A percentile compares a stretch with the other conserved stretches of the same genome.
phyloP scores from a whole-genome alignment of 30 jellyfish, hydroid and myxozoan species.

The Rhopilema esculentum region DNA sequence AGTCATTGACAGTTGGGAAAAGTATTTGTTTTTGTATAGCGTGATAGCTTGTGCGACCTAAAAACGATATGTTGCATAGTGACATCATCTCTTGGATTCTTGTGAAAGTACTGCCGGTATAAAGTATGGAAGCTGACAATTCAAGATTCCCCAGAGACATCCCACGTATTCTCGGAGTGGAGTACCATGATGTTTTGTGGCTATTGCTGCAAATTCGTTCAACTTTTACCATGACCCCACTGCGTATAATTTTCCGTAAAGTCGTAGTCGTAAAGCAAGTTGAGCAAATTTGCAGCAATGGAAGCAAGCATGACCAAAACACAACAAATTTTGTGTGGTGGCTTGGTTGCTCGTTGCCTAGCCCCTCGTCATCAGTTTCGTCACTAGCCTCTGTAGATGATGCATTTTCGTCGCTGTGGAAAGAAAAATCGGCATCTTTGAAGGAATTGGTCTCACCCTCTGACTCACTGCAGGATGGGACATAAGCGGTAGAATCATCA shows the following conservation, averaged over 20 bases:
- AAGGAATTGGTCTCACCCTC: slow-evolving; percentile 2
- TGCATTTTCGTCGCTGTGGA: slow-evolving; percentile 14
- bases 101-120: slow-evolving; percentile 36
- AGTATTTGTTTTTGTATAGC: slow-evolving; percentile 32
- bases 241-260: not conserved
- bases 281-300: slow-evolving; percentile 10
- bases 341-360: slow-evolving; percentile 9
- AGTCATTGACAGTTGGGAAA: slow-evolving; percentile 11
- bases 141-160: slow-evolving; percentile 28
- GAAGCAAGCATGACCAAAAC: slow-evolving; percentile 45
- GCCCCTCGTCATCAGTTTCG: slow-evolving; percentile 17
- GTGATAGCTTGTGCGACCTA: slow-evolving; percentile 21
- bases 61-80: slow-evolving; percentile 18
- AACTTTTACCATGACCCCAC: slow-evolving; percentile 6
- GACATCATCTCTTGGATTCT: slow-evolving; percentile 24
- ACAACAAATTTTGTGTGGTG: slow-evolving; percentile 38
- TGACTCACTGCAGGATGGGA: slow-evolving; percentile 18
- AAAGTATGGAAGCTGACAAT: slow-evolving; percentile 33
- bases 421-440: slow-evolving; percentile 21
- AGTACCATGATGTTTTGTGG: slow-evolving; percentile 23
- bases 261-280: slow-evolving; percentile 22
- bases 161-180: slow-evolving; percentile 16
- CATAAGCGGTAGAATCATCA: not conserved
- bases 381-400: not conserved
- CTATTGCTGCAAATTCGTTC: slow-evolving; percentile 5